A percentile compares a stretch with the other conserved stretches of the same genome.
Conservation (phyloP, 2,797 vertebrate genomes). For the Malacoraja senta region DNA sequence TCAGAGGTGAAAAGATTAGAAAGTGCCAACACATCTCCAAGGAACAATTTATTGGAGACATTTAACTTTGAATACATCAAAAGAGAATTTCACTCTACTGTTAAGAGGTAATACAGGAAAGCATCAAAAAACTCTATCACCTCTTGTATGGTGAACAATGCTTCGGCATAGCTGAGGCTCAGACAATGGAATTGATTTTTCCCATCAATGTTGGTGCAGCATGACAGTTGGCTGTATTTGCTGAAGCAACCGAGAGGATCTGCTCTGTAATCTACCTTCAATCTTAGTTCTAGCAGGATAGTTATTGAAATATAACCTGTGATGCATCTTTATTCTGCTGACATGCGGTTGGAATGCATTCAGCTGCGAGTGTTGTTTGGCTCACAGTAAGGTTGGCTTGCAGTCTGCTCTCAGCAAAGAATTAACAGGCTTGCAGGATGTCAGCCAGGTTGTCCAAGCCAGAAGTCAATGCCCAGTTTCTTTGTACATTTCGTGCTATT, state of each 20-base stretch:
- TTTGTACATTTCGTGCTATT: background rate
- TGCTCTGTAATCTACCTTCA: background rate
- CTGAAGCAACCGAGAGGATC: background rate
- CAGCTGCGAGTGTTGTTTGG: background rate
- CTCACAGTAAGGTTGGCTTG: background rate
- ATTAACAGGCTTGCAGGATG: constrained; percentile 14
- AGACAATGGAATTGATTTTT: background rate
- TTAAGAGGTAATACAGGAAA: background rate
- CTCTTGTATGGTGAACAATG: background rate
- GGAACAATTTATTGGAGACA: background rate
- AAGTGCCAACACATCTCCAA: background rate
- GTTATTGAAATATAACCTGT: constrained; percentile 1
- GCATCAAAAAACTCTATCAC: background rate
- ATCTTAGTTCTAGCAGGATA: background rate
- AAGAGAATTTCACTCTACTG: background rate
- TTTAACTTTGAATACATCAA: background rate
- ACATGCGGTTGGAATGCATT: background rate
- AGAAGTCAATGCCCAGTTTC: background rate
- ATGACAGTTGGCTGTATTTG: background rate
- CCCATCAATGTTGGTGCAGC: background rate
- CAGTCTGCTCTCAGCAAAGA: background rate
- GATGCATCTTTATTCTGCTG: constrained; percentile 4
- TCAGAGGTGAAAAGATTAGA: background rate
- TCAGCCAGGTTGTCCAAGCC: background rate
- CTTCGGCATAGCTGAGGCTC: background rate